Evolutionary conservation across 2,797 vertebrate species (phyloP), one percentile per base, ranked within the genome.

Genomic region (Paguma larvata): DNA sequence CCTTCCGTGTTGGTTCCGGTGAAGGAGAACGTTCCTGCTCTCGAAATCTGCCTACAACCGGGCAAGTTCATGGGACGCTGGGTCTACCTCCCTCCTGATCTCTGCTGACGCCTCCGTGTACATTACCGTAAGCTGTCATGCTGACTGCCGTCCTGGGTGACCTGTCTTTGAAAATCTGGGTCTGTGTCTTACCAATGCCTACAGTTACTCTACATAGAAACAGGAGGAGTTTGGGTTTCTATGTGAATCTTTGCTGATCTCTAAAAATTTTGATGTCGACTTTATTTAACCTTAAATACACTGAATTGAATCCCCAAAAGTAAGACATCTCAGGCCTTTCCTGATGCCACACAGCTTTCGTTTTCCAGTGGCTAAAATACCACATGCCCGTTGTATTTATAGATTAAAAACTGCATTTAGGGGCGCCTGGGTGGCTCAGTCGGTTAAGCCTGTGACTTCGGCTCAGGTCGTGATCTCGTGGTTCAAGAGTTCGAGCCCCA

Each of bases 11-110:
- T 84, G 99, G 99, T 97, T 99, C 99, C 96, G 99, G 99, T 85
- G 99, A 99, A 56, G 99, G 99, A 98, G 99, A 99, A 98, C 99
- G 99, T 98, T 99, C 99, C 98, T 99, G 99, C 98, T 99, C 99
- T 98, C 99, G 99, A 99, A 99, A 99, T 98, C 56, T 9, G 0
- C 56, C 56, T 56, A 56, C 8, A 56, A 19, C 53, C 2, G 2
- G 53, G 19, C 6, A 21, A 59, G 56, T 59, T 59, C 56, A 59
- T 3, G 56, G 56, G 56, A 59, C 21, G 19, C 19, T 59, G 21
- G 56, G 8, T 59, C 56, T 59, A 19, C 56, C 0, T 53, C 16
- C 51, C 16, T 53, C 51, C 51, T 53, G 51, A 53, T 53, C 51
- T 16, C 16, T 53, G 15, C 51, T 53, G 51, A 53, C 15, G 15